phyloP scores from a whole-genome alignment of 2,797 vertebrate genomes.

The Distichodus sexfasciatus region DNA sequence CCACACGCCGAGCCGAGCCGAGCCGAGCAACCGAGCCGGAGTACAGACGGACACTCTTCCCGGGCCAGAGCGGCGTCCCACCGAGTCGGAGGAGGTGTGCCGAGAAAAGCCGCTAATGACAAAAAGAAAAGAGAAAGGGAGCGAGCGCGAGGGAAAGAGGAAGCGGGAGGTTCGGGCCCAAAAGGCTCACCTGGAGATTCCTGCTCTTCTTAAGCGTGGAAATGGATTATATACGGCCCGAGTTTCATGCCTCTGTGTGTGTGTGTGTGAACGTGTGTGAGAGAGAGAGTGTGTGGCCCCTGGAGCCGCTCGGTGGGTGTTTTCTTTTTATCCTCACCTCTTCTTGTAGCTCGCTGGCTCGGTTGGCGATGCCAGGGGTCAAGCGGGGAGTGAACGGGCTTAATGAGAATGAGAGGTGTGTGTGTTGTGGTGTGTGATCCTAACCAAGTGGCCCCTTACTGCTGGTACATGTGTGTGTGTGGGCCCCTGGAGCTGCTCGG shows the following conservation, averaged over 20 bases:
- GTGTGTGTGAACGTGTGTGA: constrained; percentile 10
- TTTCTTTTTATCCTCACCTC: constrained; percentile 75
- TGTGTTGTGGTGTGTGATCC: constrained; percentile 39
- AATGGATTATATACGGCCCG: constrained; percentile 52
- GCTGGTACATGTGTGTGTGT: too few relatives aligned
- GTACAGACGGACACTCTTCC: constrained; percentile 27
- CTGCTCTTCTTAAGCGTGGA: constrained; percentile 42
- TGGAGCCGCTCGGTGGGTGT: constrained; percentile 72
- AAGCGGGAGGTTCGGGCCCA: constrained; percentile 26
- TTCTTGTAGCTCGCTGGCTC: constrained; percentile 50
- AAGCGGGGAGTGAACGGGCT: constrained; percentile 60
- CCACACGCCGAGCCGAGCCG: constrained; percentile 29
- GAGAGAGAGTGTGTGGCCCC: constrained; percentile 53
- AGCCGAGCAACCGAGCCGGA: constrained; percentile 7
- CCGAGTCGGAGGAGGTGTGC: constrained; percentile 44
- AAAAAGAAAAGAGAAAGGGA: constrained; percentile 38
- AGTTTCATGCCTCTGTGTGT: constrained; percentile 41
- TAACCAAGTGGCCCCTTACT: too few relatives aligned
- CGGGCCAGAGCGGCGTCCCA: constrained; percentile 34
- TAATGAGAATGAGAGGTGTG: constrained; percentile 67
- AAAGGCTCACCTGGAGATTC: constrained; percentile 37
- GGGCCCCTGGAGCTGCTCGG: too few relatives aligned
- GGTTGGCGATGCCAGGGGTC: constrained; percentile 61
- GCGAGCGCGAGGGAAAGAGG: constrained; percentile 28
- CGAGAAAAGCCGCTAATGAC: constrained; percentile 48